Evolutionary conservation across 2,797 vertebrate genomes (phyloP).

Genomic region (Cyclura pinguis): DNA sequence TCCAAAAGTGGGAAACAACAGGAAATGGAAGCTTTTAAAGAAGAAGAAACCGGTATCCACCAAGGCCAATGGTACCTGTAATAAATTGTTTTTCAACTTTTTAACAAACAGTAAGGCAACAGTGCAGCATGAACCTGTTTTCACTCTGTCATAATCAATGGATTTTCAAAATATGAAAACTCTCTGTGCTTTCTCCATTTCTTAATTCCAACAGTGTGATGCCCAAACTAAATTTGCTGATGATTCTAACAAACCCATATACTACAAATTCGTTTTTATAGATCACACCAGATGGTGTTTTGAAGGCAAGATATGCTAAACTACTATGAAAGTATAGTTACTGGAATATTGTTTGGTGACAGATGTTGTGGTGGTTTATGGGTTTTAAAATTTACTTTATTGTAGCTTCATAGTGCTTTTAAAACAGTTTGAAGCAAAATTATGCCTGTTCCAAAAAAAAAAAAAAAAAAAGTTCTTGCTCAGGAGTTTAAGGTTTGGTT

Average conservation of each 20-base stretch:
- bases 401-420: slow-evolving; percentile 49
- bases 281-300: slow-evolving; percentile 69
- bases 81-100: not conserved
- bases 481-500: not conserved
- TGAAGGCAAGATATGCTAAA: slow-evolving; percentile 58
- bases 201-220: not conserved
- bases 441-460: not conserved
- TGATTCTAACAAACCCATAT: slow-evolving; percentile 9
- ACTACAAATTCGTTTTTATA: slow-evolving; percentile 51
- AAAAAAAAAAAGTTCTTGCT: slow-evolving; percentile 28
- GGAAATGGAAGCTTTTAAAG: not conserved
- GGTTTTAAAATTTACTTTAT: slow-evolving; percentile 59
- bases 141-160: not conserved
- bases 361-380: slow-evolving; percentile 65
- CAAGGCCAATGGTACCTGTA: not conserved
- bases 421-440: slow-evolving; percentile 40
- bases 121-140: not conserved
- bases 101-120: not conserved
- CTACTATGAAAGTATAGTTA: slow-evolving; percentile 56
- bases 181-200: not conserved
- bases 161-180: not conserved
- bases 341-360: slow-evolving; percentile 44
- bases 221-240: slow-evolving; percentile 41
- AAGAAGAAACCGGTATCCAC: not conserved
- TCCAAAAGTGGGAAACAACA: not conserved